A percentile compares a stretch with the other conserved stretches of the same genome.
Conservation (phyloP, 2,888 invertebrate genomes). For the Agrochola litura region DNA sequence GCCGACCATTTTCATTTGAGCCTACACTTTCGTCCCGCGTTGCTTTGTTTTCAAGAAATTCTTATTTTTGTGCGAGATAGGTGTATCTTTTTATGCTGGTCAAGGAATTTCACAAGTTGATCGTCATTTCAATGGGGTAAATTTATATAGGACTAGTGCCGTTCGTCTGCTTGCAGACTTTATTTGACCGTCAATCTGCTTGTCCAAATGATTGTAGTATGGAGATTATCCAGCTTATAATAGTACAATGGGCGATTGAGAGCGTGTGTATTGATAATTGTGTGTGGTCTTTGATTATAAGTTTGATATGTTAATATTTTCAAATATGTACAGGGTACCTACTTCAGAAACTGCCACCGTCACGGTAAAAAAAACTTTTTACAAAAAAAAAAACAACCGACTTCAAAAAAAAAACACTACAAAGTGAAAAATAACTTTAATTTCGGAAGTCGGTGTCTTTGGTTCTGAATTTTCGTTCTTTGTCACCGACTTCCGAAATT, state of each 20-base stretch:
- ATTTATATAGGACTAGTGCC: slow-evolving; percentile 81
- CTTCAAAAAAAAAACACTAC: too few relatives aligned
- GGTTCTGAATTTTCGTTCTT: too few relatives aligned
- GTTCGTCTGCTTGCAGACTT: slow-evolving; percentile 80
- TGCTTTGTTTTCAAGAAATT: slow-evolving; percentile 33
- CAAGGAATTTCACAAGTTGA: slow-evolving; percentile 82
- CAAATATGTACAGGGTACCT: neutral
- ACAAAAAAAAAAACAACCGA: too few relatives aligned
- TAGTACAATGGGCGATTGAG: slow-evolving; percentile 77
- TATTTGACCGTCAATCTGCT: slow-evolving; percentile 80
- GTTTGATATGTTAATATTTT: slow-evolving; percentile 47
- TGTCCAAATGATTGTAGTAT: slow-evolving; percentile 78
- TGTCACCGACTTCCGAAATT: too few relatives aligned
- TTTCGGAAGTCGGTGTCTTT: too few relatives aligned
- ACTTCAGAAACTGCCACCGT: neutral
- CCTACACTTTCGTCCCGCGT: slow-evolving; percentile 44
- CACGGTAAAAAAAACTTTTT: too few relatives aligned
- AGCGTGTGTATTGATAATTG: slow-evolving; percentile 63
- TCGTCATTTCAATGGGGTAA: slow-evolving; percentile 86
- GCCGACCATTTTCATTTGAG: slow-evolving; percentile 61
- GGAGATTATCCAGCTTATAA: slow-evolving; percentile 75
- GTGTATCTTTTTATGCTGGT: slow-evolving; percentile 74
- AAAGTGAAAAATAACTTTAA: too few relatives aligned
- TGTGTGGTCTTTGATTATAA: slow-evolving; percentile 59
- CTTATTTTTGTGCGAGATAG: slow-evolving; percentile 55